Base-by-base conservation (phyloP, 2,888 invertebrate genomes). In the Ephialtes manifestator region DNA sequence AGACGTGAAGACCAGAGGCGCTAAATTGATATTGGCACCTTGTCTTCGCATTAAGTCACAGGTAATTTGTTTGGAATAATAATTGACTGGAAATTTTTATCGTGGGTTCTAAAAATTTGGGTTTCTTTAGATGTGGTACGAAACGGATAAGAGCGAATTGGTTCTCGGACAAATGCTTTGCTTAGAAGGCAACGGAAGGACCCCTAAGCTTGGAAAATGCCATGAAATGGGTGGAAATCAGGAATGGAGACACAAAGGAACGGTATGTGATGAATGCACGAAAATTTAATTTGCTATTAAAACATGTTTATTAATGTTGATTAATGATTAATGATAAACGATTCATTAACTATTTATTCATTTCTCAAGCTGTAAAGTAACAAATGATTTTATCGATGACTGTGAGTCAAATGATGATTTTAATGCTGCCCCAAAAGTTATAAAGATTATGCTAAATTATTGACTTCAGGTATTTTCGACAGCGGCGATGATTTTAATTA, bases 141-240 rank as follows among this genome's bases (percentile, higher is more conserved):
- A 98, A 94, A 98, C 98, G 0, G 96, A 96, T 83, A 97, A 97
- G 86, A 95, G 96, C 71, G 99, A 99, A 94, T 93, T 99, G 48
- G 96, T 98, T 13, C 94, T 99, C 77, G 97, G 97, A 0, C 97
- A 98, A 87, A 95, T 97, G 46, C 94, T 99, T 13, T 99, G 99
- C 91, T 94, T 99, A 89, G 98, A 99, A 94, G 97, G 97, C 0
- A 94, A 95, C 13, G 95, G 95, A 78, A 93, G 95, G 68, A 95
- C 95, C 68, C 98, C 98, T 0, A 95, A 96, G 79, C 95, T 99
- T 11, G 96, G 97, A 89, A 99, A 99, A 94, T 99, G 99, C 91
- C 99, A 99, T 91, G 98, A 98, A 93, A 97, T 98, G 95, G 97
- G 97, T 13, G 98, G 97, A 0, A 96, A 97, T 87, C 99, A 99